phyloP scores from a whole-genome alignment of 2,113 vertebrate genomes.

The Carollia perspicillata region DNA sequence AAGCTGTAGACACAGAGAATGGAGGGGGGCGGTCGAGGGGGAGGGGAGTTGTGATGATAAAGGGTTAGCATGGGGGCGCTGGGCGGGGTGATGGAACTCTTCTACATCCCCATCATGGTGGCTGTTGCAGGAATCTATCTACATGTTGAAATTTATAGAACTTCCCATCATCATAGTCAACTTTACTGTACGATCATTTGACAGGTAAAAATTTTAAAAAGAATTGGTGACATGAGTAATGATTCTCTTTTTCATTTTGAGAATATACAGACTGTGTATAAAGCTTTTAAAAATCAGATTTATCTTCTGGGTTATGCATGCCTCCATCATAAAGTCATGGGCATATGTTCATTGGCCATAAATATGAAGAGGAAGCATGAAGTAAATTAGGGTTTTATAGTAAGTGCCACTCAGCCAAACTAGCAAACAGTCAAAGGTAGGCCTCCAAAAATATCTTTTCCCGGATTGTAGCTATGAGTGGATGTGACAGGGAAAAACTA shows the following conservation, averaged over 20 bases:
- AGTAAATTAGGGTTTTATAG: background rate
- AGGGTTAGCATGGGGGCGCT: background rate
- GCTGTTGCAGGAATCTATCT: background rate
- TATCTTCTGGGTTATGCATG: background rate
- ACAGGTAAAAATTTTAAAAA: slow-evolving; percentile 22
- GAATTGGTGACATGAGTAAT: background rate
- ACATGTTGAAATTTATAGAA: background rate
- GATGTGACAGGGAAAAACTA: background rate
- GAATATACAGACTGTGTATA: background rate
- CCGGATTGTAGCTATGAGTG: background rate
- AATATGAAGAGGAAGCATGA: slow-evolving; percentile 2
- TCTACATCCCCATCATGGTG: background rate
- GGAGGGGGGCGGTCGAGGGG: background rate
- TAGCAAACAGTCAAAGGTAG: background rate
- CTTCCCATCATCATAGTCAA: background rate
- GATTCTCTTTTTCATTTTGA: background rate
- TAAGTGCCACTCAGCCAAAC: background rate
- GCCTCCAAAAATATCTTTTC: background rate
- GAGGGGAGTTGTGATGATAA: background rate
- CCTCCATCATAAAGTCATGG: background rate
- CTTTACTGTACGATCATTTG: background rate
- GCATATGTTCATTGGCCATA: background rate
- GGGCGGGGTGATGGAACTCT: background rate
- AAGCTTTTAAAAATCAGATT: background rate
- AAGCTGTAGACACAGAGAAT: background rate